Evolutionary conservation across 2,888 invertebrate genomes (phyloP).

Genomic region (Branchipolynoe longqiensis): DNA sequence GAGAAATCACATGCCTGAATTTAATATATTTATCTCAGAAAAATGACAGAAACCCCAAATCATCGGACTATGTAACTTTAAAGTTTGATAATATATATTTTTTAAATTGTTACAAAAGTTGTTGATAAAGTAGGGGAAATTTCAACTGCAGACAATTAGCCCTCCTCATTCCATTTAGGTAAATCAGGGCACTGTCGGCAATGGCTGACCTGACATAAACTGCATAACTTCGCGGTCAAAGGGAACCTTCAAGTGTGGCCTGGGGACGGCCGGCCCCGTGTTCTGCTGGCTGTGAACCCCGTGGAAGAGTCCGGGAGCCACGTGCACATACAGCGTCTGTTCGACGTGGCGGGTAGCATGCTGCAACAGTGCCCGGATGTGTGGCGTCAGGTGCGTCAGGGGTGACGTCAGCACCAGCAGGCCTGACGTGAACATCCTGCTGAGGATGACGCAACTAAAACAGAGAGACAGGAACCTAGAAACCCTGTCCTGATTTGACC

Average conservation of each 20-base stretch:
- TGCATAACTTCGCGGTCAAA: constrained; percentile 42
- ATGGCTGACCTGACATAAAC: constrained; percentile 61
- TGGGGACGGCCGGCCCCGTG: not conserved
- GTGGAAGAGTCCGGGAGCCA: constrained; percentile 59
- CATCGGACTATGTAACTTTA: no score
- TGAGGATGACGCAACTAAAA: not conserved
- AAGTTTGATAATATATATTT: no score
- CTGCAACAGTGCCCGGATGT: constrained; percentile 56
- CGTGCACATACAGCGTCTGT: constrained; percentile 66
- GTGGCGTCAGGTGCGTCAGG: constrained; percentile 15
- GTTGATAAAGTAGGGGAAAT: no score
- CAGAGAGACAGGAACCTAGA: constrained; percentile 2
- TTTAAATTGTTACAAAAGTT: no score
- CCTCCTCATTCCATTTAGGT: no score
- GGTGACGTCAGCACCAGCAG: constrained; percentile 67
- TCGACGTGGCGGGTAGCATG: constrained; percentile 59
- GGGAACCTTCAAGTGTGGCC: constrained; percentile 14
- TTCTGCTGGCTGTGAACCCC: not conserved
- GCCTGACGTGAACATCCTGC: constrained; percentile 66
- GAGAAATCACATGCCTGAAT: no score
- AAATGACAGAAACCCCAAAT: no score
- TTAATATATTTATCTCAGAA: no score
- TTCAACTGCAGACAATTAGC: no score
- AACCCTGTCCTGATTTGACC: no score
- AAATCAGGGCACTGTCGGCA: no score